Evolutionary conservation across 2,888 invertebrate species (phyloP), one percentile per base, ranked within the genome.

Genomic region (Lithophane leautieri): DNA sequence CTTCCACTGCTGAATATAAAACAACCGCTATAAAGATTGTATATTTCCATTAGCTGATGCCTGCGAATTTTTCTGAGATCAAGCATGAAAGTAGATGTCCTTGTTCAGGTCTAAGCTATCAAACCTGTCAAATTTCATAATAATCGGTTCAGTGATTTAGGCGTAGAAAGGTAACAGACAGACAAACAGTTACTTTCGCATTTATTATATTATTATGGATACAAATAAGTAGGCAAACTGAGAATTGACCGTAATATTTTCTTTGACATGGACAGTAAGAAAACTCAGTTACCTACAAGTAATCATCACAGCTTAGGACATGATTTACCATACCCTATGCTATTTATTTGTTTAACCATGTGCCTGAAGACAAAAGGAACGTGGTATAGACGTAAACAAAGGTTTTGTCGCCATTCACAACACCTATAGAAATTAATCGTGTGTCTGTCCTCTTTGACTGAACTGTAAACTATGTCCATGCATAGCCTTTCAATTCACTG

Each of bases 301-400:
- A 22, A 42, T 25, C 16, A 52, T 50, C 40, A 42, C 40, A 40
- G 40, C 28, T 42, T 42, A n/a, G 52, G n/a, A 52, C 42, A n/a
- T 14, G 12, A 54, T 72, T 25, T 47, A 77, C 54, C 22, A 12
- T 25, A 34, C 44, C 34, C 19, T 62, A 56, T 54, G 56, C 34
- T 65, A 47, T 56, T 75, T 81, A 58, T 66, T 56, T 61, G 65
- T 52, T 50, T 44, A 56, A 22, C 42, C 50, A 67, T 73, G 50
- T 58, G 58, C 11, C 34, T 4, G 16, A 74, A 60, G 56, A 78
- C 61, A 62, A 78, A 77, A 77, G 66, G 54, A 67, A 67, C 82
- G 34, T 42, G 34, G 34, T 25, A 56, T 25, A 14, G 25, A 54
- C 11, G 54, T 77, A 77, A 77, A 82, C 82, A 78, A 78, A 56